phyloP scores from a whole-genome alignment of 2,888 invertebrate genomes.

The Sepiola atlantica region DNA sequence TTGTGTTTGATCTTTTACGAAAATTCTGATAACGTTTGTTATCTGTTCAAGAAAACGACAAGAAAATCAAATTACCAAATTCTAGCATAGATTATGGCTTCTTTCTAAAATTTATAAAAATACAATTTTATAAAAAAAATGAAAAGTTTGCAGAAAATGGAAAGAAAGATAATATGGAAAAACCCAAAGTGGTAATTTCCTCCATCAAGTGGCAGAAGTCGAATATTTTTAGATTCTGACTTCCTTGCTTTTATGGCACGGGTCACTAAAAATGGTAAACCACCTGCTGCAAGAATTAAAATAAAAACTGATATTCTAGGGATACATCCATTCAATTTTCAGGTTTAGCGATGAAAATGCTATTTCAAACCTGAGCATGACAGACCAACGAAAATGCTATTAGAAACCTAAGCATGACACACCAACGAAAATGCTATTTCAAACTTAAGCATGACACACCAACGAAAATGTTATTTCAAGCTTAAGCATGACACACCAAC shows the following conservation, averaged over 20 bases:
- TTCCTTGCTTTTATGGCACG: neutral
- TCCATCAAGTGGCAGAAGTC: neutral
- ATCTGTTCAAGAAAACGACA: neutral
- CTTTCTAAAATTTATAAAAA: neutral
- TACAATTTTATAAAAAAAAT: neutral
- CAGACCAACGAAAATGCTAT: too few relatives aligned
- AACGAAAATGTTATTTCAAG: too few relatives aligned
- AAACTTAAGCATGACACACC: too few relatives aligned
- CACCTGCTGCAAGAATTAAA: neutral
- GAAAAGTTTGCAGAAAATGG: too few relatives aligned
- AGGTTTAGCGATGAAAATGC: too few relatives aligned
- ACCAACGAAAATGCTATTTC: too few relatives aligned
- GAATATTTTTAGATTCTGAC: neutral
- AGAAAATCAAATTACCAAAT: neutral
- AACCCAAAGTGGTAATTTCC: constrained; percentile 8
- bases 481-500: too few relatives aligned
- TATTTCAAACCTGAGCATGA: too few relatives aligned
- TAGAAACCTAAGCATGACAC: too few relatives aligned
- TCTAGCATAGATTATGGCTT: neutral
- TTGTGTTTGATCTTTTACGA: neutral
- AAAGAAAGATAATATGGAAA: neutral
- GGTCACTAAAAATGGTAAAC: neutral
- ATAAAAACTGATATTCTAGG: too few relatives aligned
- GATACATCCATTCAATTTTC: too few relatives aligned
- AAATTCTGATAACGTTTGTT: neutral